These are phyloP conservation scores for Eupristina koningsbergeri DNA, from an alignment of 1,140 invertebrate genomes.

Conservation along the genomic window DNA sequence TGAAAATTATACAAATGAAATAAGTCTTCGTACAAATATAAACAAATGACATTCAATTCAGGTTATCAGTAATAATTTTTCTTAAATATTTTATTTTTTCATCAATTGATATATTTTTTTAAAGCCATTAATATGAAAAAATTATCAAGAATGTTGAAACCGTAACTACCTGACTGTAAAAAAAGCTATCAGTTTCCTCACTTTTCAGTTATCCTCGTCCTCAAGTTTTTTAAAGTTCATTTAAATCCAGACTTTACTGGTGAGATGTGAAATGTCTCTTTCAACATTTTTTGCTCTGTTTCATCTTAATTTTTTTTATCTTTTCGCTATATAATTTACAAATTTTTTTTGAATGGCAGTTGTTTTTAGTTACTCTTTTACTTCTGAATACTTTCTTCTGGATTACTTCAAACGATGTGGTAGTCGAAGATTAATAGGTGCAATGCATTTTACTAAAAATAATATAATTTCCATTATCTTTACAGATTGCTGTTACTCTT, in stretches of 20 bases:
- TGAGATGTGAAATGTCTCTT: conserved; percentile 2
- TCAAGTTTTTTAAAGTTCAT: conserved; percentile 22
- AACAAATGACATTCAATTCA: too few relatives aligned
- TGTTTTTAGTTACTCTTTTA: conserved; percentile 4
- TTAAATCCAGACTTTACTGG: conserved; percentile 11
- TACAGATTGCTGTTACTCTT: too few relatives aligned
- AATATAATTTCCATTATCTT: neutral
- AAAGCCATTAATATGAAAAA: neutral
- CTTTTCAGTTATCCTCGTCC: conserved; percentile 2
- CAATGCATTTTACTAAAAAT: neutral
- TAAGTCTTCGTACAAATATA: too few relatives aligned
- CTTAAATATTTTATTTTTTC: too few relatives aligned
- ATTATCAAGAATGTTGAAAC: neutral
- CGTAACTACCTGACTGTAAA: neutral
- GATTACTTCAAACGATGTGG: neutral
- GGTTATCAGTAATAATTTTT: too few relatives aligned
- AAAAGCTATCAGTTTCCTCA: neutral
- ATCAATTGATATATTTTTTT: too few relatives aligned
- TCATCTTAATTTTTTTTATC: neutral
- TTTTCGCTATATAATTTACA: neutral
- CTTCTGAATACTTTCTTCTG: neutral
- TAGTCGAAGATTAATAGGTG: neutral
- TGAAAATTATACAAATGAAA: too few relatives aligned
- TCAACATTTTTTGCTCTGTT: neutral
- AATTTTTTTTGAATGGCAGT: neutral